Base-by-base conservation (phyloP, 2,113 vertebrate genomes). In the Oenanthe melanoleuca region DNA sequence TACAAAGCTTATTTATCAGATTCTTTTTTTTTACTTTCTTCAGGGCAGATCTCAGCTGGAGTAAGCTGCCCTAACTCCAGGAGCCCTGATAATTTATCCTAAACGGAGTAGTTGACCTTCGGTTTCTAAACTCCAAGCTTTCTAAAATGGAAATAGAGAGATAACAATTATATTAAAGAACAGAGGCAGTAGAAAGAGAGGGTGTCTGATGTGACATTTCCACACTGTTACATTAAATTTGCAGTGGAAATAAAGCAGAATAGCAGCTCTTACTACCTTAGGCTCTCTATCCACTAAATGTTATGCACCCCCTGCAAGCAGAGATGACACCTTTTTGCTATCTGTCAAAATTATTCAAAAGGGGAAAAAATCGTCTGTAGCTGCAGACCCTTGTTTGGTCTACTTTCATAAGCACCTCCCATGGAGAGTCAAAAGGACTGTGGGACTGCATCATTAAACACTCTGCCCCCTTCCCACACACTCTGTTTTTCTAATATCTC, bases 231-330 rank as follows among this genome's bases (percentile, higher is more conserved):
- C 14, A 53, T 45, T 44, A 89, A 89, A 96, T 94, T 71, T 85
- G 74, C 53, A 94, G 88, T 80, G 70, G 78, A 96, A 93, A 94
- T 95, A 82, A 87, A 89, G 18, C 49, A 52, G 25, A 89, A 8
- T 14, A 93, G 28, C 40, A 87, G n/a, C 20, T 81, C 10, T 75
- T 93, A 7, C 44, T 65, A 53, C 63, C 57, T 82, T 44, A 72
- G 78, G 78, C 74, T 84, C 38, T 75, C 21, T 53, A 89, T 22
- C 24, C 31, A 40, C 34, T 64, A 56, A 79, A 72, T 60, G 31
- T 64, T 91, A 75, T 23, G 49, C 20, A 89, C 11, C 22, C 66
- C 40, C 73, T 82, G n/a, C 61, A 72, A 88, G 63, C 53, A 93
- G 24, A 56, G 8, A 60, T 65, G n/a, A 64, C 66, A 89, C 17